A percentile compares a stretch with the other conserved stretches of the same genome.
phyloP scores from a whole-genome alignment of 2,113 vertebrate genomes.

The Albula goreensis region DNA sequence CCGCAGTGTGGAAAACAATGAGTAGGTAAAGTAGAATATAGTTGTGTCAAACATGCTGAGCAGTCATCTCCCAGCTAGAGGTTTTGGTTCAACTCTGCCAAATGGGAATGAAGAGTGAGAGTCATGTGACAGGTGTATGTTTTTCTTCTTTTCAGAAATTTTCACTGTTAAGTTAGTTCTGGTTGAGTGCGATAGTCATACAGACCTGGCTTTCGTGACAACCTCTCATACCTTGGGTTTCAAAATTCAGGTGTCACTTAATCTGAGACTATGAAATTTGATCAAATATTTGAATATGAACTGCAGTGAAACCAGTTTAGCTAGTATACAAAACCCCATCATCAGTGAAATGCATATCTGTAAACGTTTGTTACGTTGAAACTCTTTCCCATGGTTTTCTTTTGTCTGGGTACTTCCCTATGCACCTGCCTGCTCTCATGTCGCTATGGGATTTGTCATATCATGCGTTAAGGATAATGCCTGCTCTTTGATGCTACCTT shows the following conservation, averaged over 20 bases:
- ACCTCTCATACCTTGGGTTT: too few relatives aligned
- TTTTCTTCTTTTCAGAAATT: not conserved
- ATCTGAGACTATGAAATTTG: too few relatives aligned
- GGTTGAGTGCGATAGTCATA: too few relatives aligned
- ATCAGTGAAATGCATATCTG: not conserved
- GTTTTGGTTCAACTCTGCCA: not conserved
- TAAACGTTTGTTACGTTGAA: not conserved
- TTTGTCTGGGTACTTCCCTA: too few relatives aligned
- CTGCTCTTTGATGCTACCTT: not conserved
- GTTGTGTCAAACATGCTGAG: not conserved
- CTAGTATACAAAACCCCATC: not conserved
- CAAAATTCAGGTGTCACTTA: too few relatives aligned
- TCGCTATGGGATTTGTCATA: too few relatives aligned
- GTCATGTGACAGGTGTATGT: not conserved
- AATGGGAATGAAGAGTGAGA: not conserved
- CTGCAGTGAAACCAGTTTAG: not conserved
- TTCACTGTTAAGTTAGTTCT: not conserved
- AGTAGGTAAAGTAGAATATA: slow-evolving; percentile 69
- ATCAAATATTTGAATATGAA: too few relatives aligned
- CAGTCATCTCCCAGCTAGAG: not conserved
- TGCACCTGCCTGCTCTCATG: too few relatives aligned
- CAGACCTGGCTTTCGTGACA: too few relatives aligned
- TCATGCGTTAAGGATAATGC: too few relatives aligned
- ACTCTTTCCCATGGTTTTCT: not conserved
- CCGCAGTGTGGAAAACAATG: too few relatives aligned